Conservation (phyloP, 2,888 invertebrate species). For the Caenorhabditis sp. region DNA sequence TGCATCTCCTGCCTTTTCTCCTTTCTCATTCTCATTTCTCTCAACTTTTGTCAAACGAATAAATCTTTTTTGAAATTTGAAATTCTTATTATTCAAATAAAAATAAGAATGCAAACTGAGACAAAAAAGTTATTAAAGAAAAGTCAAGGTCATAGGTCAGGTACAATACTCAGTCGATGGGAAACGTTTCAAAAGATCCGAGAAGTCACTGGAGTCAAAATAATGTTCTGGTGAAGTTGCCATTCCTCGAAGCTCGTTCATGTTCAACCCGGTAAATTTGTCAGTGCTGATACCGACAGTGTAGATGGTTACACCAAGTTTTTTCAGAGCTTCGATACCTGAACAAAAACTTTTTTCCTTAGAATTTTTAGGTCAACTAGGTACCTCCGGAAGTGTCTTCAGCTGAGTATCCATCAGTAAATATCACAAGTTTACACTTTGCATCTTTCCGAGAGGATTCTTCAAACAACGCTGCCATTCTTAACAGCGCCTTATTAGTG, state of each 20-base stretch:
- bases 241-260: slow-evolving; percentile 62
- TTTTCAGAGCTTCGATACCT: slow-evolving; percentile 61
- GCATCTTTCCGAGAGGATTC: slow-evolving; percentile 31
- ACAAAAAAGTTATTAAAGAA: too few species aligned
- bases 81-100: too few species aligned
- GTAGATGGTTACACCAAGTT: slow-evolving; percentile 53
- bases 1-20: slow-evolving; percentile 52
- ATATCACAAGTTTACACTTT: slow-evolving; percentile 54
- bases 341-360: background rate
- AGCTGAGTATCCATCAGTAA: slow-evolving; percentile 68
- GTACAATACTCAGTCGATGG: slow-evolving; percentile 53
- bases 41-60: slow-evolving; percentile 35
- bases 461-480: slow-evolving; percentile 51
- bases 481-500: slow-evolving; percentile 63
- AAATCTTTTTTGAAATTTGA: too few species aligned
- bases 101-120: too few species aligned
- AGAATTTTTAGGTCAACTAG: background rate
- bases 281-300: slow-evolving; percentile 62
- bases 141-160: background rate
- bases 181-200: slow-evolving; percentile 37
- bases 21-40: slow-evolving; percentile 14
- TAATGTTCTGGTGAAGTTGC: slow-evolving; percentile 51
- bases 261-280: slow-evolving; percentile 45
- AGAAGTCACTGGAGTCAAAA: slow-evolving; percentile 44
- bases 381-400: slow-evolving; percentile 65